phyloP scores from a whole-genome alignment of 2,797 vertebrate species.

The Neosalanx taihuensis region DNA sequence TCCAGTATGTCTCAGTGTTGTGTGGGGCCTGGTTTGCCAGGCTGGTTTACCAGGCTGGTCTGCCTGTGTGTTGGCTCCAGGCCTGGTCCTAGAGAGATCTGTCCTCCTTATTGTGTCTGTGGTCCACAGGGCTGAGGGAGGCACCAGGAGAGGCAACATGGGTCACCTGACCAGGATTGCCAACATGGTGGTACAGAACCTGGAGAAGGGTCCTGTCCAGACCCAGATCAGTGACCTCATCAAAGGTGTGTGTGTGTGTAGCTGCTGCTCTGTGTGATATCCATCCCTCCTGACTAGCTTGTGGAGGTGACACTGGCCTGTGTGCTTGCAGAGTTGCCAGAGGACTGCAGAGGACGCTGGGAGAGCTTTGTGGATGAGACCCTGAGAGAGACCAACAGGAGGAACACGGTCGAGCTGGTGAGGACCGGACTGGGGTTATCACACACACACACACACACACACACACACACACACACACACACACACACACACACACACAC shows the following conservation, averaged over 20 bases:
- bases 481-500: background rate
- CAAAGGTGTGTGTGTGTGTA: constrained; percentile 74
- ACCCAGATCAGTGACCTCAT: constrained; percentile 84
- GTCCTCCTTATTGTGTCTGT: constrained; percentile 12
- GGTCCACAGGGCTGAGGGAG: constrained; percentile 82
- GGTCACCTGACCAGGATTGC: constrained; percentile 96
- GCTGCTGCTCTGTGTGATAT: background rate
- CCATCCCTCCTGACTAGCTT: background rate
- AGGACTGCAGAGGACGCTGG: constrained; percentile 94
- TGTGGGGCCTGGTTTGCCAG: background rate
- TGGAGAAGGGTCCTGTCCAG: constrained; percentile 90
- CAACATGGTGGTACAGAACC: constrained; percentile 91
- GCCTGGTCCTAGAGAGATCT: background rate
- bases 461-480: constrained; percentile 1
- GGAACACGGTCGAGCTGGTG: constrained; percentile 94
- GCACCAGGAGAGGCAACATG: constrained; percentile 94
- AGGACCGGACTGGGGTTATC: constrained; percentile 35
- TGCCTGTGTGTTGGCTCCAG: background rate
- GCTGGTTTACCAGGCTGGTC: too few relatives aligned
- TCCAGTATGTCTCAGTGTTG: constrained; percentile 79
- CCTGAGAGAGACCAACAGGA: constrained; percentile 89
- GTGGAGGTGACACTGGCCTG: too few relatives aligned
- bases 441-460: background rate
- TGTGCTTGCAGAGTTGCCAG: constrained; percentile 82
- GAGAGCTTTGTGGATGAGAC: constrained; percentile 96